phyloP scores from a whole-genome alignment of 2,113 vertebrate genomes.

The Nibea albiflora region DNA sequence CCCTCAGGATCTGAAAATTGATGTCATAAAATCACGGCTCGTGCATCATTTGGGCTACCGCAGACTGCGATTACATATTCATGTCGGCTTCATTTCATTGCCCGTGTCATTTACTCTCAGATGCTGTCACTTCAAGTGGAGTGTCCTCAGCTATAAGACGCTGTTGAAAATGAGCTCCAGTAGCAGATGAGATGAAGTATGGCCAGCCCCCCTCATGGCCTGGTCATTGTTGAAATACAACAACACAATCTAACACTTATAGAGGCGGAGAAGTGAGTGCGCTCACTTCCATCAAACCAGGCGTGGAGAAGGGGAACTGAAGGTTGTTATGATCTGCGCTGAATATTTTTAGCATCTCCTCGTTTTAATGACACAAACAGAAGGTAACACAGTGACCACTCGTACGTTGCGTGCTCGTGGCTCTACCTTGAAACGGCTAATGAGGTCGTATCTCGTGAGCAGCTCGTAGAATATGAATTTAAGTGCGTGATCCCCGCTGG shows the following conservation, averaged over 20 bases:
- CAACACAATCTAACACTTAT: constrained; percentile 11
- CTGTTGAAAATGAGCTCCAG: constrained; percentile 34
- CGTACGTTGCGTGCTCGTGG: neutral
- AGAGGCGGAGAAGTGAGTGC: neutral
- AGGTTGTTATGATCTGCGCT: neutral
- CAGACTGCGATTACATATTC: constrained; percentile 39
- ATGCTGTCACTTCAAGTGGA: constrained; percentile 45
- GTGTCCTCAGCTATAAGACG: constrained; percentile 29
- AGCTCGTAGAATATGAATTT: constrained; percentile 99
- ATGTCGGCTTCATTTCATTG: constrained; percentile 45
- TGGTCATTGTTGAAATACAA: constrained; percentile 30
- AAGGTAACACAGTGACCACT: neutral
- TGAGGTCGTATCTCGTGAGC: constrained; percentile 97
- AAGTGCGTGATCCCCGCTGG: constrained; percentile 94
- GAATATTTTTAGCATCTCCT: constrained; percentile 1
- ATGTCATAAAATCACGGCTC: constrained; percentile 43
- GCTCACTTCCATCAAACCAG: constrained; percentile 14
- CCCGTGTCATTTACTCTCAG: constrained; percentile 48
- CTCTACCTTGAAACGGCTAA: constrained; percentile 96
- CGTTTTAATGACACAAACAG: constrained; percentile 24
- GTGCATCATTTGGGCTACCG: constrained; percentile 29
- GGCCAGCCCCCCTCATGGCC: constrained; percentile 14
- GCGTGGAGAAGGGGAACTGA: neutral
- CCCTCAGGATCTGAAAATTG: constrained; percentile 23
- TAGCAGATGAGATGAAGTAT: constrained; percentile 30